phyloP scores from a whole-genome alignment of 2,113 vertebrate species.

The Burhinus bistriatus region DNA sequence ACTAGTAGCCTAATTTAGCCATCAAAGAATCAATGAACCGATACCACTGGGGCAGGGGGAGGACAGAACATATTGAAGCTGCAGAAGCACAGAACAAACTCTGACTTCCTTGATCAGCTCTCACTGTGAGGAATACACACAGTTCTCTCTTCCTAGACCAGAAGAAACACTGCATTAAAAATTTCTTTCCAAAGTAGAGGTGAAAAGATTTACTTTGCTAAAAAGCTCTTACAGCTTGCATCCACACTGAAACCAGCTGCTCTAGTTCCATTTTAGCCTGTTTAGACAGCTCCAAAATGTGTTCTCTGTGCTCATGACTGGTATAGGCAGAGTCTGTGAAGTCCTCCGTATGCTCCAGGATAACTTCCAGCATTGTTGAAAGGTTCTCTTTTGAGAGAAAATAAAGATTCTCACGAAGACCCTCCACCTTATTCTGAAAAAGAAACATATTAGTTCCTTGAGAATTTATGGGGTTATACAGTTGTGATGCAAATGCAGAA shows the following conservation, averaged over 20 bases:
- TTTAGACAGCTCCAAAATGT: slow-evolving; percentile 87
- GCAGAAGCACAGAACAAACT: neutral
- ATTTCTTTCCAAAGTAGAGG: slow-evolving; percentile 47
- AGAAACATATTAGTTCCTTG: neutral
- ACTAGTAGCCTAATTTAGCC: neutral
- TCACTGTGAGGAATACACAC: neutral
- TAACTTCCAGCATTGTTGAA: slow-evolving; percentile 81
- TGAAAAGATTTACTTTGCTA: slow-evolving; percentile 65
- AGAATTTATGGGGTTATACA: neutral
- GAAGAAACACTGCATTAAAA: neutral
- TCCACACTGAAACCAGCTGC: slow-evolving; percentile 88
- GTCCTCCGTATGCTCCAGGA: slow-evolving; percentile 92
- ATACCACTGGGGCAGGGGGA: neutral
- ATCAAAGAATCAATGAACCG: neutral
- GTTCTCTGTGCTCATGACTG: slow-evolving; percentile 93
- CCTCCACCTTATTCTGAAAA: slow-evolving; percentile 86
- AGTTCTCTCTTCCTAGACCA: neutral
- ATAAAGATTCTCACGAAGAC: slow-evolving; percentile 87
- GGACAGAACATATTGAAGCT: neutral
- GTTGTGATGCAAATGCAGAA: neutral
- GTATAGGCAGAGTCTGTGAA: slow-evolving; percentile 98
- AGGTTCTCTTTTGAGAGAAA: slow-evolving; percentile 83
- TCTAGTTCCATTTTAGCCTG: slow-evolving; percentile 85
- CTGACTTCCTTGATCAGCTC: neutral
- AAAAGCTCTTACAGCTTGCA: slow-evolving; percentile 84